Evolutionary conservation across 2,797 vertebrate species (phyloP), one percentile per base, ranked within the genome.

Genomic region (Pseudomugil tenellus): DNA sequence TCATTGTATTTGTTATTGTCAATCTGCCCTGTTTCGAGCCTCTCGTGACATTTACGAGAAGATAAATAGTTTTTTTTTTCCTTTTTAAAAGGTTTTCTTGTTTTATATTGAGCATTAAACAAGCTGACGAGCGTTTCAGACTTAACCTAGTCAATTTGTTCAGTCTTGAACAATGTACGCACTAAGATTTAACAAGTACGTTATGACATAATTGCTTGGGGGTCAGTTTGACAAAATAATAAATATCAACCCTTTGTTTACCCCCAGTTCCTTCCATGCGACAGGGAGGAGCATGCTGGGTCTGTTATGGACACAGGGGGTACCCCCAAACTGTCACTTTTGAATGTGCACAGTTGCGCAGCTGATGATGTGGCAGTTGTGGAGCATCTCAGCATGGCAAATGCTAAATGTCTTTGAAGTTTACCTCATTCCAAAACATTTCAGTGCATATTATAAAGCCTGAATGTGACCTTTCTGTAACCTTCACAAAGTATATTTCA

Each of bases 281-380:
- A 43, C 19, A 19, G 0, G 39, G 8, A 52, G 25, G 49, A 16
- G 21, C 25, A 28, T 53, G 51, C 13, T 14, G 51, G 29, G 51
- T 21, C 43, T 46, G 43, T 21, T 46, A 4, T 21, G n/a, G 21
- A 46, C n/a, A 9, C 43, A n/a, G 43, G 43, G 43, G 43, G 43
- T 46, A 46, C 43, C 43, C 43, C 43, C 43, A 46, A 46, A 46
- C 43, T 46, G 43, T 53, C 51, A 53, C 26, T 53, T 53, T 29
- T 29, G 48, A 4, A 51, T 51, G 4, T 51, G 48, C 13, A 23
- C n/a, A 25, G 23, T 26, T 51, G 12, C 23, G 3, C 1, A 26
- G 12, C 11, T 14, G 23, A 12, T 51, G 9, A 26, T 26, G 23
- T 25, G 23, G 14, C 48, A 51, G 48, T 51, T 26, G 5, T 49